A percentile compares a stretch with the other conserved stretches of the same genome.
Evolutionary conservation across 2,113 vertebrate species (phyloP).

Genomic region (Seriola aureovittata): DNA sequence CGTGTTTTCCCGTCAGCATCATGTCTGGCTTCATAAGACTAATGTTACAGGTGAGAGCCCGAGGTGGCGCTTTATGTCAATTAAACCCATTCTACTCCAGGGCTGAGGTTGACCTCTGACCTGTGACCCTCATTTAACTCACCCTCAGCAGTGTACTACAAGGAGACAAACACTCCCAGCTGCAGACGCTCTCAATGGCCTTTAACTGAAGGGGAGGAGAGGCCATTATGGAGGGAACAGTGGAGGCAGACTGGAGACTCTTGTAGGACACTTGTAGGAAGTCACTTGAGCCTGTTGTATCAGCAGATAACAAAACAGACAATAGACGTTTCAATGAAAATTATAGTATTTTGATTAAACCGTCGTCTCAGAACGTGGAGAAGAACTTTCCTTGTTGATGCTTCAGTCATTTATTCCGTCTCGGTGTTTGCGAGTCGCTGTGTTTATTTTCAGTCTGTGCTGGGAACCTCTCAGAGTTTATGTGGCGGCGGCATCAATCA

Average conservation of each 20-base stretch:
- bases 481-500: constrained; percentile 38
- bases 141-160: constrained; percentile 66
- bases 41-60: constrained; percentile 42
- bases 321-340: not conserved
- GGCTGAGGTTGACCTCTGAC: constrained; percentile 68
- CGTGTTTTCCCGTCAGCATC: not conserved
- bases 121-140: constrained; percentile 68
- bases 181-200: constrained; percentile 72
- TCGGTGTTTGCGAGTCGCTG: not conserved
- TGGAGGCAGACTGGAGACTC: constrained; percentile 33
- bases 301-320: constrained; percentile 26
- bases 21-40: not conserved
- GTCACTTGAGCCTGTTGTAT: constrained; percentile 65
- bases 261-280: constrained; percentile 52
- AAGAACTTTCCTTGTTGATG: not conserved
- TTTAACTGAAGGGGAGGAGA: constrained; percentile 67
- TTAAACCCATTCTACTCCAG: constrained; percentile 69
- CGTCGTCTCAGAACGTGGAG: not conserved
- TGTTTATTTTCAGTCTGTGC: constrained; percentile 52
- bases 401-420: not conserved
- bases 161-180: constrained; percentile 79
- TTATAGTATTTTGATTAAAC: not conserved
- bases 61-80: constrained; percentile 46
- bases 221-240: constrained; percentile 46
- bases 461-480: constrained; percentile 56